Base-by-base conservation (phyloP, 37 sponge, comb jelly and placozoan species). In the Geodia barretti region DNA sequence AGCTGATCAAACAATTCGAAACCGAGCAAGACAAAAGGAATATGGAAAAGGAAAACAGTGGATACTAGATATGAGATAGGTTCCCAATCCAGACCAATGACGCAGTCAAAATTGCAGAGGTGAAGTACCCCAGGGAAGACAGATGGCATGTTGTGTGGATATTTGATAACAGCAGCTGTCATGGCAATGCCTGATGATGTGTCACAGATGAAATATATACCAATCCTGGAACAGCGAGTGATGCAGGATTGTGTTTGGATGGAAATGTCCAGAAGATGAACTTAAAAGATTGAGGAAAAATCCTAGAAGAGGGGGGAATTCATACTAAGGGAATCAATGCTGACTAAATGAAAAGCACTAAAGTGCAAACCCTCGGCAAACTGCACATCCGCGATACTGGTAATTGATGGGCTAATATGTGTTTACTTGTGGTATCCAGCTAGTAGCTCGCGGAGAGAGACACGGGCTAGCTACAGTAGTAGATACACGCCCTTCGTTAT, bases 81-180 rank as follows among this genome's bases (percentile, higher is more conserved):
- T 86, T 86, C 28, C 63, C 66, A 69, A 38, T 2, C 2, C 87
- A 86, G 73, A 73, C 79, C 28, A 74, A 73, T 17, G 59, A 47
- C 2, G 80, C 69, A 59, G 75, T 67, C 4, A 73, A 73, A 58
- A 74, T 86, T 38, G 80, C 66, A 4, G 58, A 64, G 7, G 26
- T 74, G 21, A 86, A 86, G 40, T 79, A 79, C 36, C 87, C 87
- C 29, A 75, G 61, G 25, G 26, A 4, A 25, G 88, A 87, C 14
- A 63, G 72, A 24, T 81, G 82, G 81, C 25, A 31, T n/a, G 4
- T 68, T 21, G 80, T 73, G 3, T 80, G 80, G 75, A 65, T 79
- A 2, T 86, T 86, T 74, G 87, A 85, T 47, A 78, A 85, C 72
- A 85, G 85, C 72, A 77, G 85, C 24, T 78, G 79, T 34, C 85